Evolutionary conservation across 1,140 invertebrate genomes (phyloP).

Genomic region (Notospermus geniculatus): DNA sequence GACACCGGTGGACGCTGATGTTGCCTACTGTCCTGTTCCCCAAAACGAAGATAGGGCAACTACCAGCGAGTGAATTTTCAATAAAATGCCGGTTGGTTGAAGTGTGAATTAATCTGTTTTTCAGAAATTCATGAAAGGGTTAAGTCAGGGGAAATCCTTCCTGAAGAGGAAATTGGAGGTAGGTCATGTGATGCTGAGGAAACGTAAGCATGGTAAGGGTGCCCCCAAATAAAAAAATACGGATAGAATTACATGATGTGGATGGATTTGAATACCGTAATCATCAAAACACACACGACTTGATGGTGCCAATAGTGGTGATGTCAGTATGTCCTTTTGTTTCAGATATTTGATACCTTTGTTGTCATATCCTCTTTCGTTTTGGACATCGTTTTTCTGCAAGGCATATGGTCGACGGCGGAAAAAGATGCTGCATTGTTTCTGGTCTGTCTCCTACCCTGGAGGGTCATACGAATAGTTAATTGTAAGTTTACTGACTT

Average conservation of each 20-base stretch:
- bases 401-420: constrained; percentile 3
- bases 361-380: constrained; percentile 2
- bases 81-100: no score
- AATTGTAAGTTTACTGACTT: background rate
- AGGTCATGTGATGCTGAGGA: background rate
- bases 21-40: no score
- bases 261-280: no score
- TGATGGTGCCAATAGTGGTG: no score
- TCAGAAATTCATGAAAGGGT: constrained; percentile 1
- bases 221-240: no score
- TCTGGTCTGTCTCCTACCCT: constrained; percentile 6
- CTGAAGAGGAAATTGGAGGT: constrained; percentile 6
- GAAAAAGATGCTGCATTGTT: constrained; percentile 9
- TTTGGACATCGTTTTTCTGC: background rate
- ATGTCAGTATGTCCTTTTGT: background rate
- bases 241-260: no score
- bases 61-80: no score
- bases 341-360: constrained; percentile 5
- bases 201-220: no score
- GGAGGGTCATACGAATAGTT: constrained; percentile 6
- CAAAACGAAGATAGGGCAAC: no score
- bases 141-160: background rate
- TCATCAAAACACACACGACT: no score
- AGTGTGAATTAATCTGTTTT: background rate
- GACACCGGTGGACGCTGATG: no score